phyloP scores from a whole-genome alignment of 2,113 vertebrate genomes.

The Aegotheles bennettii region DNA sequence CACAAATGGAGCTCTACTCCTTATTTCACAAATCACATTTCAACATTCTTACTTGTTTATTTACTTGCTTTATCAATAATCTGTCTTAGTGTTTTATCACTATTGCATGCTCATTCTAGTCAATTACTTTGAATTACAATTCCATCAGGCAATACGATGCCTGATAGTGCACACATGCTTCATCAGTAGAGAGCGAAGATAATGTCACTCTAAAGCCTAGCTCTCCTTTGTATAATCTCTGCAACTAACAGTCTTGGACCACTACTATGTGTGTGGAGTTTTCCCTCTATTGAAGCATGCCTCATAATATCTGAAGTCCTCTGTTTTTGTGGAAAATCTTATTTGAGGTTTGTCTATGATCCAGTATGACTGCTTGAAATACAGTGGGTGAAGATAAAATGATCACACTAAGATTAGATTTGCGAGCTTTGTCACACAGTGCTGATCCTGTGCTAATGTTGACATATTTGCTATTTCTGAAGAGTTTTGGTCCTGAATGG shows the following conservation, averaged over 20 bases:
- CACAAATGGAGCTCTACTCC: not conserved
- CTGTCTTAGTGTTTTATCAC: constrained; percentile 13
- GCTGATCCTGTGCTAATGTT: not conserved
- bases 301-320: not conserved
- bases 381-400: not conserved
- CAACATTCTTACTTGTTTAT: not conserved
- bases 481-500: not conserved
- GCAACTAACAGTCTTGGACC: not conserved
- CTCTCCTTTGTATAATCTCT: not conserved
- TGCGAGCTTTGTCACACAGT: not conserved
- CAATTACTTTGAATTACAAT: constrained; percentile 24
- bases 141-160: not conserved
- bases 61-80: constrained; percentile 39
- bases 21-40: constrained; percentile 31
- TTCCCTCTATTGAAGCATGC: not conserved
- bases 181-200: not conserved
- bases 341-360: not conserved
- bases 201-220: not conserved
- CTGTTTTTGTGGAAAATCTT: not conserved
- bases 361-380: not conserved
- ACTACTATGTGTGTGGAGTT: not conserved
- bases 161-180: not conserved
- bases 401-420: not conserved
- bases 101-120: constrained; percentile 2
- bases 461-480: not conserved